Conservation (phyloP, 2,888 invertebrate genomes). For the Caenorhabditis imperialis region DNA sequence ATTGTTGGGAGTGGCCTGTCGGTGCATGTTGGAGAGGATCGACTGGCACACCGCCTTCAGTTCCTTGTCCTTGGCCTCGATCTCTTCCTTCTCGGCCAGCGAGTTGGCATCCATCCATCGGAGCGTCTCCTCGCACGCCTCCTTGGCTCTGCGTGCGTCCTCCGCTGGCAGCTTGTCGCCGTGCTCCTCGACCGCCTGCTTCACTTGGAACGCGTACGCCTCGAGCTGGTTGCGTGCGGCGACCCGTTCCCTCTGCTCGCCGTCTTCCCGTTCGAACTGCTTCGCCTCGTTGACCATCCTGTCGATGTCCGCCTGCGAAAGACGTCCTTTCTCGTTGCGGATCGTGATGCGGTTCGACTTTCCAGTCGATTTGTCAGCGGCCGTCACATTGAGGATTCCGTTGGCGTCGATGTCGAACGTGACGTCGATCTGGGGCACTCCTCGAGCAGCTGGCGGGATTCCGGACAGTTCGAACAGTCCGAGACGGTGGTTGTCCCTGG, state of each 20-base stretch:
- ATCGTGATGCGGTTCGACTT: conserved; percentile 73
- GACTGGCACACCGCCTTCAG: conserved; percentile 61
- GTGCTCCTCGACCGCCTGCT: conserved; percentile 70
- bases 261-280: conserved; percentile 86
- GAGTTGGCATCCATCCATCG: conserved; percentile 83
- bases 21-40: conserved; percentile 70
- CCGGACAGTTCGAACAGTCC: conserved; percentile 79
- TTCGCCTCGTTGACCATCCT: conserved; percentile 89
- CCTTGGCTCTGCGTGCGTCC: conserved; percentile 87
- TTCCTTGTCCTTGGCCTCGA: conserved; percentile 70
- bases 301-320: conserved; percentile 93
- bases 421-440: conserved; percentile 81
- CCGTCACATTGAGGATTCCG: conserved; percentile 76
- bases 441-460: conserved; percentile 78
- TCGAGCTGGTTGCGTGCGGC: conserved; percentile 89
- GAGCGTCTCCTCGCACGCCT: conserved; percentile 91
- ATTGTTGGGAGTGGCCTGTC: neutral
- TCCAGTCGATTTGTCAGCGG: conserved; percentile 76
- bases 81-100: conserved; percentile 85
- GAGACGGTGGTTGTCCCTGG: conserved; percentile 79
- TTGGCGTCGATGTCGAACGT: conserved; percentile 79
- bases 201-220: conserved; percentile 83
- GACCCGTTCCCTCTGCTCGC: conserved; percentile 81
- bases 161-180: conserved; percentile 90
- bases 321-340: conserved; percentile 84